Conservation (phyloP, 2,113 vertebrate species). For the Opisthocomus hoazin region DNA sequence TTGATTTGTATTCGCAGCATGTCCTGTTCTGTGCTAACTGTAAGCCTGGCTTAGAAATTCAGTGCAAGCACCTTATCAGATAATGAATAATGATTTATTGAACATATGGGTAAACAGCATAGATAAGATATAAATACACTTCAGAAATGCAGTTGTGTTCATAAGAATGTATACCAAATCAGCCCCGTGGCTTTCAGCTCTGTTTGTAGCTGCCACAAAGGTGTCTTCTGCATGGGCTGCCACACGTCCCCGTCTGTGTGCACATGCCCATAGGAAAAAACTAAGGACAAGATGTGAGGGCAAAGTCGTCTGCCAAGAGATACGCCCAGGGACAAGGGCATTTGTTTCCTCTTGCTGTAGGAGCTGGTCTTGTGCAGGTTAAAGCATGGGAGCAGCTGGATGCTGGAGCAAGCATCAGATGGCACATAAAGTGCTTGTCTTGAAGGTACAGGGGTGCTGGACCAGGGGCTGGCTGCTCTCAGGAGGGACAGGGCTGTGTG, state of each 20-base stretch:
- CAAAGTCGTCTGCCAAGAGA: neutral
- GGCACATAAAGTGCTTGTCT: neutral
- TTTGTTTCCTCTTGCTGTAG: neutral
- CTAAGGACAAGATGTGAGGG: neutral
- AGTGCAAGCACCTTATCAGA: constrained; percentile 55
- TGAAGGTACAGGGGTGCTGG: neutral
- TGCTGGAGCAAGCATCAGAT: neutral
- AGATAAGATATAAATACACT: constrained; percentile 61
- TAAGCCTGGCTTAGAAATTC: constrained; percentile 49
- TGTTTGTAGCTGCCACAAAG: neutral
- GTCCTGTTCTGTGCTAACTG: constrained; percentile 1
- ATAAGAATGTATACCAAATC: neutral
- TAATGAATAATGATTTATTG: constrained; percentile 71
- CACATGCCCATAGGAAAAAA: neutral
- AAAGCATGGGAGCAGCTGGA: neutral
- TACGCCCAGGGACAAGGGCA: neutral
- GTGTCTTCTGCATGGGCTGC: neutral
- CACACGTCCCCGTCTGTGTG: fast-evolving
- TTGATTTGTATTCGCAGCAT: constrained; percentile 46
- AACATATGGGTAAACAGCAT: constrained; percentile 60
- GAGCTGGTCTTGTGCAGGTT: neutral
- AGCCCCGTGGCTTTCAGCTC: neutral
- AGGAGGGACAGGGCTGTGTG: neutral
- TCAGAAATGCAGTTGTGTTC: neutral
- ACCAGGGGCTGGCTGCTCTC: neutral